Base-by-base conservation (phyloP, 2,113 vertebrate species). In the Bubo bubo region DNA sequence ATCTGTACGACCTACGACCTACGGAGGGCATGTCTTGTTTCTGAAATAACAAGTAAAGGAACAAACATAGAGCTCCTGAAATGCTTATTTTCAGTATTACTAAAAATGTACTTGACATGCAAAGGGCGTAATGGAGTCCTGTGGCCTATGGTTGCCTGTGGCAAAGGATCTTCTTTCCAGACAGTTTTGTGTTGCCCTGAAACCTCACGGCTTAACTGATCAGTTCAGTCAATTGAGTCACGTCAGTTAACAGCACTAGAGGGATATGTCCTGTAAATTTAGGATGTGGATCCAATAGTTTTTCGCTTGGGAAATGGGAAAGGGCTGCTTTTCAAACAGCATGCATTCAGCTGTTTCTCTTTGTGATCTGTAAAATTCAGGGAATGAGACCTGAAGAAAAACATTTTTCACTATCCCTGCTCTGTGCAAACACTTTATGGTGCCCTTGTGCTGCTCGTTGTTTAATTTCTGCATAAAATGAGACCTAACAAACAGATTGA, bases 131-230 rank as follows among this genome's bases (percentile, higher is more conserved):
- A 3, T 41, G 74, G 43, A 89, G 53, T 91, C 80, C 52, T 34
- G 12, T 64, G 68, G 84, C 59, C 32, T 91, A 73, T 17, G 16
- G 28, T 75, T 93, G 28, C 86, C 73, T 52, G 35, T 71, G 72
- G 68, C 68, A 55, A 94, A 81, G 60, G 52, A 96, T 94, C 89
- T 15, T 86, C 64, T 95, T 95, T 92, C 87, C 34, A 4, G 30
- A 14, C 14, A 32, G 43, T 87, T 89, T 84, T 75, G 41, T 87
- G 39, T 85, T 68, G 41, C 74, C 32, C 39, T 72, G 85, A 55
- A 79, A 67, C 52, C 89, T 91, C 47, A 8, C 10, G 45, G 27
- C n/a, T 60, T 45, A 49, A n/a, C 19, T 64, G 15, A 30, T 92
- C 16, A 4, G 41, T 63, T 12, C 11, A 52, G 52, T 60, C 72